phyloP scores from a whole-genome alignment of 2,888 invertebrate species.

The Hyposoter dolosus region DNA sequence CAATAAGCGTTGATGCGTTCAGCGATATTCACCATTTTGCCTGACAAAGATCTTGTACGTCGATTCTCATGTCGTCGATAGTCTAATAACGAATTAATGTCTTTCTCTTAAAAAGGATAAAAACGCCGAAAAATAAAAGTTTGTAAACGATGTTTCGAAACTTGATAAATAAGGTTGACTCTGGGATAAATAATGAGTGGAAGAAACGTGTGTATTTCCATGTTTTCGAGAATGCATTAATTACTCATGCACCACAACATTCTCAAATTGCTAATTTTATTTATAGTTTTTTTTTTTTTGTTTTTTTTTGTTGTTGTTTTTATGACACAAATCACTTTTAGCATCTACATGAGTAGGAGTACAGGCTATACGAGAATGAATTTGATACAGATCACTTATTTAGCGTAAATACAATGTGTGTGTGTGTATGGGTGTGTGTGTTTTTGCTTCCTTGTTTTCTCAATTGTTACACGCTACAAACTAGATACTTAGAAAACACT shows the following conservation, averaged over 20 bases:
- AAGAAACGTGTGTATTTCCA: conserved; percentile 28
- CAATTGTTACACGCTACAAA: conserved; percentile 84
- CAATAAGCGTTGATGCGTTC: conserved; percentile 45
- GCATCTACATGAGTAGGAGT: conserved; percentile 85
- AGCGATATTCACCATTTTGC: not conserved
- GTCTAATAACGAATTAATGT: not conserved
- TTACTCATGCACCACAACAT: conserved; percentile 75
- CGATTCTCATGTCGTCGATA: not conserved
- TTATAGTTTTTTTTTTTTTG: conserved; percentile 78
- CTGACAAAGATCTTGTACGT: not conserved
- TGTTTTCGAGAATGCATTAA: conserved; percentile 50
- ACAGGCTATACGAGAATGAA: conserved; percentile 85
- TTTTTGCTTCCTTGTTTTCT: conserved; percentile 72
- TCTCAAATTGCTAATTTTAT: conserved; percentile 85
- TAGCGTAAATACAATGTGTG: conserved; percentile 83
- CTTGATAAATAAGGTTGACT: not conserved
- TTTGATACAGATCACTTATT: conserved; percentile 85
- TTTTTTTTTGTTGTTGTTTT: conserved; percentile 67
- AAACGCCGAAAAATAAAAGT: no score
- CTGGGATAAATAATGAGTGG: not conserved
- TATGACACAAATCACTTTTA: conserved; percentile 85
- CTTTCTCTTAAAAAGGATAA: no score
- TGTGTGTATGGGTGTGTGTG: conserved; percentile 36
- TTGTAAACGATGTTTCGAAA: no score
- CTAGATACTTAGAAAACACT: conserved; percentile 85